Evolutionary conservation across 2,113 vertebrate genomes (phyloP).

Genomic region (Microcebus lehilahytsara): DNA sequence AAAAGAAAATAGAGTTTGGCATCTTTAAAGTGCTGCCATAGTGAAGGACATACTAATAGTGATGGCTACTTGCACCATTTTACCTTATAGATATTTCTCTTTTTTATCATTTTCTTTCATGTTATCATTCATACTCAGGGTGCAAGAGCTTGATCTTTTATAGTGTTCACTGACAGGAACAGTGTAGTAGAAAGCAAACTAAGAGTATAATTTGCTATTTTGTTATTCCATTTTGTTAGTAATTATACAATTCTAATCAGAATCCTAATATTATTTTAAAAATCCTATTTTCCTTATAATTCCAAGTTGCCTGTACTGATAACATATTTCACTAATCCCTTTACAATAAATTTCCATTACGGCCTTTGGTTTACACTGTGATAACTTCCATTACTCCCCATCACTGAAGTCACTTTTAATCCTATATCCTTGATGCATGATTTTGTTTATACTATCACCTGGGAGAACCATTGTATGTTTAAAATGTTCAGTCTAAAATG

Average conservation of each 20-base stretch:
- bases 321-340: background rate
- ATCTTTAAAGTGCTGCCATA: background rate
- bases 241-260: background rate
- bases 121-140: background rate
- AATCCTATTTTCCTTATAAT: background rate
- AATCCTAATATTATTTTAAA: background rate
- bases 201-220: background rate
- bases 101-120: too few relatives aligned
- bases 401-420: background rate
- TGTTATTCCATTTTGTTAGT: background rate
- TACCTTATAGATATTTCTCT: background rate
- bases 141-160: background rate
- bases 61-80: rapidly evolving
- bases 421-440: background rate
- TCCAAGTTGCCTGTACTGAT: background rate
- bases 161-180: background rate
- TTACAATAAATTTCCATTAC: background rate
- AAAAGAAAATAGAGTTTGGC: too few relatives aligned
- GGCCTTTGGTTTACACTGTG: background rate
- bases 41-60: background rate
- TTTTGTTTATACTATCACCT: background rate
- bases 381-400: background rate
- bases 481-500: background rate
- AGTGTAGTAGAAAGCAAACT: background rate
- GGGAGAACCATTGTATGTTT: background rate